phyloP scores from a whole-genome alignment of 2,113 vertebrate species.

The Chamaetylas fuelleborni region DNA sequence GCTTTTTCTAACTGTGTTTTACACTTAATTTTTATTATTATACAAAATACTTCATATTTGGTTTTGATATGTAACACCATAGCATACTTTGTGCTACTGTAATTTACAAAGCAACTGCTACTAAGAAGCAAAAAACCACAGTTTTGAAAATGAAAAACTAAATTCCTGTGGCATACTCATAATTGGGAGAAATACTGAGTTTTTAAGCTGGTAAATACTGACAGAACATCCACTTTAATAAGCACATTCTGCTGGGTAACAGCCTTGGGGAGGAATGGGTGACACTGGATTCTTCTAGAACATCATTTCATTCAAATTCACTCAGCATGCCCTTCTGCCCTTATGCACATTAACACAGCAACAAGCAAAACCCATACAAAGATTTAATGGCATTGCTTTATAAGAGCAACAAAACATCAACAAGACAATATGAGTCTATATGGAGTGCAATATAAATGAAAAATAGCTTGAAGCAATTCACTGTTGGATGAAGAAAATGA shows the following conservation, averaged over 20 bases:
- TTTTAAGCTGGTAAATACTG: background rate
- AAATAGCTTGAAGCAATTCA: background rate
- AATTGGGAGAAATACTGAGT: background rate
- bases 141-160: background rate
- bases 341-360: background rate
- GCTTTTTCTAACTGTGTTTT: background rate
- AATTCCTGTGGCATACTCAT: background rate
- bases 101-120: background rate
- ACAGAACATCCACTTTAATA: background rate
- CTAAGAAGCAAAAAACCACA: background rate
- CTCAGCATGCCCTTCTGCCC: background rate
- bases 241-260: background rate
- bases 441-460: background rate
- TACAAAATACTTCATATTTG: background rate
- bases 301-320: slow-evolving; percentile 17
- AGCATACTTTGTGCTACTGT: background rate
- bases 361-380: background rate
- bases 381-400: background rate
- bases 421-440: background rate
- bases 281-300: background rate
- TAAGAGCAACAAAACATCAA: background rate
- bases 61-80: background rate
- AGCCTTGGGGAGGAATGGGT: background rate
- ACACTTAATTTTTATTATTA: background rate
- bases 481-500: background rate